Evolutionary conservation across 2,888 invertebrate genomes (phyloP), one percentile per base, ranked within the genome.

Genomic region (Macrosiphum euphorbiae): DNA sequence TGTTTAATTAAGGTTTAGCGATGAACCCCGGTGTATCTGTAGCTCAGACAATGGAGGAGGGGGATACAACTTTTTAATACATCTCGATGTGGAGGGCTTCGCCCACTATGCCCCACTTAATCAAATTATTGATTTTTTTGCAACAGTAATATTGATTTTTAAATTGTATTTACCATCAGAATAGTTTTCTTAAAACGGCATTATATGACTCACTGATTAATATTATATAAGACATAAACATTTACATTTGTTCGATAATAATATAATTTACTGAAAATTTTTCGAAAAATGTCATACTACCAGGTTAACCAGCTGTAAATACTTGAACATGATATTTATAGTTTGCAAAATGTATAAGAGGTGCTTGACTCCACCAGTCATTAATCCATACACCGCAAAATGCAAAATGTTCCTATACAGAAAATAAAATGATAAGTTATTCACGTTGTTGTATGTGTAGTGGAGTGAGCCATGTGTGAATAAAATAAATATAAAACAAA

Each of bases 301-400:
- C 61, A n/a, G 28, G 4, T 11, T 11, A n/a, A n/a, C 3, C n/a
- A 67, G n/a, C 28, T n/a, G 13, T 61, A 61, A 13, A 13, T n/a
- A 67, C 11, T n/a, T 67, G n/a, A 67, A 67, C 28, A 0, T 67
- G 61, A 67, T 67, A n/a, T 67, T 67, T 67, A n/a, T n/a, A n/a
- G n/a, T 67, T 67, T 67, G n/a, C 61, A 67, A 67, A 67, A 67
- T n/a, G 28, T 67, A 58, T 67, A 67, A 67, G n/a, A 67, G 61
- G n/a, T 67, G 13, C 61, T 67, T n/a, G n/a, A 67, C 13, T 67
- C n/a, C 4, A 13, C 61, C 61, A 67, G n/a, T n/a, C 61, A 67
- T 28, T 67, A n/a, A 67, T 67, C 13, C n/a, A 13, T 67, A 67
- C 13, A 11, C 28, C 61, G n/a, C 13, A 67, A 67, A 67, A n/a